Conservation (phyloP, 2,888 invertebrate genomes). For the Melitaea athalia region DNA sequence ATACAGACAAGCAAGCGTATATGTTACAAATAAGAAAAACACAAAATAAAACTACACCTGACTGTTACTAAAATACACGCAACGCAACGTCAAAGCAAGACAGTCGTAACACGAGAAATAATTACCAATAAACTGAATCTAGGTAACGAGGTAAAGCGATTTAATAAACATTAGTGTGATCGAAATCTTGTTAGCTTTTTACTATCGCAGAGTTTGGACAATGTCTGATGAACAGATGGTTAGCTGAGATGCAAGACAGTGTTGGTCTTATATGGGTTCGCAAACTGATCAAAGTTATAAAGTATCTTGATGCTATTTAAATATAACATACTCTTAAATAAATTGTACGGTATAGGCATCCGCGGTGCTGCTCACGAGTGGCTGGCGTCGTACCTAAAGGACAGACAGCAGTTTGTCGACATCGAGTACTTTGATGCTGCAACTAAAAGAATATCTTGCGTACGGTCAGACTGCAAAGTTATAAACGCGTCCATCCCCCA, state of each 20-base stretch:
- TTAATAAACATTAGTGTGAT: constrained; percentile 10
- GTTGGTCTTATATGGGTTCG: background rate
- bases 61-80: no score
- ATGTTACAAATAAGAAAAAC: background rate
- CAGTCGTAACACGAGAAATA: constrained; percentile 11
- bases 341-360: no score
- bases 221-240: constrained; percentile 12
- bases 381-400: no score
- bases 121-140: constrained; percentile 34
- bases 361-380: no score
- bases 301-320: background rate
- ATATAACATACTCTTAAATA: no score
- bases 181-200: constrained; percentile 13
- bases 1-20: no score
- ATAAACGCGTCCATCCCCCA: no score
- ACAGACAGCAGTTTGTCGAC: no score
- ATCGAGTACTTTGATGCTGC: no score
- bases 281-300: background rate
- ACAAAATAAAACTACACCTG: background rate
- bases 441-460: no score
- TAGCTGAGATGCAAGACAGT: background rate
- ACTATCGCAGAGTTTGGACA: constrained; percentile 17
- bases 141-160: constrained; percentile 33
- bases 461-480: no score
- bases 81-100: background rate